Evolutionary conservation across 2,888 invertebrate genomes (phyloP), one percentile per base, ranked within the genome.

Genomic region (Mactromeris polynyma): DNA sequence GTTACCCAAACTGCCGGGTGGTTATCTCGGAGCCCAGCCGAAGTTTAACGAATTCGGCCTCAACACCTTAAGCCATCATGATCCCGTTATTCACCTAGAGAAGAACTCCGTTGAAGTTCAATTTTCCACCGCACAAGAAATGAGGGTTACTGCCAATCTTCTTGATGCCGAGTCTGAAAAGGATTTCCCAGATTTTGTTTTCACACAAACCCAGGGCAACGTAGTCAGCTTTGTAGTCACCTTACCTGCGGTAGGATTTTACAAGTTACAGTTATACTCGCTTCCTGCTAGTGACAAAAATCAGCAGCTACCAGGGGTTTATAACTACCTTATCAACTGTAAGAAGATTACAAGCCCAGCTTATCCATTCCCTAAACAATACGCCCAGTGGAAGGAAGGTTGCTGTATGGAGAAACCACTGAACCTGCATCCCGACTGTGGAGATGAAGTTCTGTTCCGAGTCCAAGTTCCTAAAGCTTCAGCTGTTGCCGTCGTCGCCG

Each of bases 311-410:
- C 97, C 96, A 9, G 97, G 96, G 6, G 96, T 96, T n/a, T 97
- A 95, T 94, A 97, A 97, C 94, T 97, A 96, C 92, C 94, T 97
- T 88, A 95, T 97, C 93, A 95, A 96, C 93, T 96, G 96, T 87
- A 92, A 93, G 88, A 93, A 91, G 58, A 85, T 95, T 17, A 94
- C 93, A 11, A 93, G 94, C 86, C 88, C 90, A 36, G 93, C 94
- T 17, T 91, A 93, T 64, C 95, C 96, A 36, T 97, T 96, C 96
- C 97, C 97, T 40, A 96, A 96, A 92, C 97, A 97, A 94, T 97
- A 96, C 81, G 96, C 96, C 33, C 96, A 97, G 92, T 97, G 97
- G 97, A 97, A 97, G 93, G 96, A 97, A 87, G 97, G 96, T 11
- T 97, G 97, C 92, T 96, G 93, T 94, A 96, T 97, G 94, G 94